phyloP scores from a whole-genome alignment of 2,888 invertebrate species.

The Halictus quadricinctus region DNA sequence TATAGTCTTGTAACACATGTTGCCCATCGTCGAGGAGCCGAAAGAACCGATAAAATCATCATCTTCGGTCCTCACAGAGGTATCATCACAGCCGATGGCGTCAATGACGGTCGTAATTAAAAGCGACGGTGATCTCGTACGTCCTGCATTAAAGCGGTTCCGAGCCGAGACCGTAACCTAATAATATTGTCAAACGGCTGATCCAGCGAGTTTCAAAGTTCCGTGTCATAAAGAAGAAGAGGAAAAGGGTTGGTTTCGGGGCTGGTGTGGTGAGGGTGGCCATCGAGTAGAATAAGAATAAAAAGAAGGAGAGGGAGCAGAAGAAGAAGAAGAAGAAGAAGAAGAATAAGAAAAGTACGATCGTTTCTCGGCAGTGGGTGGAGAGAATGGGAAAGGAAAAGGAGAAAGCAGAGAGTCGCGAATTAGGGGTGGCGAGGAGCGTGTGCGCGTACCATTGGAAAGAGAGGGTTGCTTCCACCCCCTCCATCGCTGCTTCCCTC shows the following conservation, averaged over 20 bases:
- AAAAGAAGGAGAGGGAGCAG: too few species aligned
- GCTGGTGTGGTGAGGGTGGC: neutral
- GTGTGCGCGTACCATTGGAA: conserved; percentile 62
- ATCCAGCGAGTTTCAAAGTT: conserved; percentile 53
- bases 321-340: neutral
- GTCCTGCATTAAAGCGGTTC: neutral
- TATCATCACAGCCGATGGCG: neutral
- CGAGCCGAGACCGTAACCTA: conserved; percentile 9
- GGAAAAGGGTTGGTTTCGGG: neutral
- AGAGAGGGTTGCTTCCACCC: conserved; percentile 46
- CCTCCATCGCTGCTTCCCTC: conserved; percentile 55
- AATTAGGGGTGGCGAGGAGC: conserved; percentile 69
- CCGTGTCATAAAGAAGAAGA: conserved; percentile 1
- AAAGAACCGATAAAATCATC: neutral
- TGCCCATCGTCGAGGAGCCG: neutral
- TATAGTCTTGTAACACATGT: neutral
- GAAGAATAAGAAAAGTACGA: neutral
- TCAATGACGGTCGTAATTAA: conserved; percentile 25
- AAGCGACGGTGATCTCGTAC: conserved; percentile 10
- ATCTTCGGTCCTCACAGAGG: neutral
- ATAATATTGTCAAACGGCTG: conserved; percentile 21
- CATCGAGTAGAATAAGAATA: neutral
- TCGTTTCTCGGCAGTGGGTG: neutral
- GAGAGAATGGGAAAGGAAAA: neutral
- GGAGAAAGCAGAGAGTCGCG: conserved; percentile 53